Evolutionary conservation across 2,113 vertebrate genomes (phyloP), one percentile per base, ranked within the genome.

Genomic region (Megalops atlanticus): DNA sequence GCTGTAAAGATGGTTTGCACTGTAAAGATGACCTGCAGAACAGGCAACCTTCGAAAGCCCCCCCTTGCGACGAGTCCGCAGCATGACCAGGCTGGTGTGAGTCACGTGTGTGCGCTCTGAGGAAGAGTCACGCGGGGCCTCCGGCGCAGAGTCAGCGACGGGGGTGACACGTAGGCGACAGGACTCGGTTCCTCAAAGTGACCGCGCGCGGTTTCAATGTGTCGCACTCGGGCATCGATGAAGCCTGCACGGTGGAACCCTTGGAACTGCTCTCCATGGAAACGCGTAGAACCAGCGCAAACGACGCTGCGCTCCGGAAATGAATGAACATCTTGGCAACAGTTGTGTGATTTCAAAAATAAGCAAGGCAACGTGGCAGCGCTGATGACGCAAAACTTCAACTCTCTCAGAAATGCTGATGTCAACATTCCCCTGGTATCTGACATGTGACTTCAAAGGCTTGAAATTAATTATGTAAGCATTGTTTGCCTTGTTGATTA

Each of bases 391-490:
- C n/a, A n/a, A n/a, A n/a, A n/a, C n/a, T n/a, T n/a, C n/a, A n/a
- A n/a, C n/a, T n/a, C 78, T 2, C 36, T 39, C 45, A 16, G 36
- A 52, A 54, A 33, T 4, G 70, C 79, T 73, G 43, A 80, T 40
- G 35, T 38, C 79, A 40, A 24, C 47, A 52, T 64, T 27, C 31
- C 58, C n/a, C 39, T 33, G 70, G 78, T 21, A 52, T 47, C 64
- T 38, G 43, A 52, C 35, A 39, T 39, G 36, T 39, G 45, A 54
- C 45, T 72, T 16, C 6, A 54, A 35, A 38, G 71, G 45, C 79
- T 52, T 54, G 52, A 70, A 80, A 79, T 39, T 18, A 47, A 69
- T 21, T 79, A 41, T 43, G 45, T 47, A 39, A 70, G 21, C 8
- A 43, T 47, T 38, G 64, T 35, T 64, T 43, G 64, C 15, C 21